Conservation (phyloP, 2,113 vertebrate genomes). For the Sylvia atricapilla region DNA sequence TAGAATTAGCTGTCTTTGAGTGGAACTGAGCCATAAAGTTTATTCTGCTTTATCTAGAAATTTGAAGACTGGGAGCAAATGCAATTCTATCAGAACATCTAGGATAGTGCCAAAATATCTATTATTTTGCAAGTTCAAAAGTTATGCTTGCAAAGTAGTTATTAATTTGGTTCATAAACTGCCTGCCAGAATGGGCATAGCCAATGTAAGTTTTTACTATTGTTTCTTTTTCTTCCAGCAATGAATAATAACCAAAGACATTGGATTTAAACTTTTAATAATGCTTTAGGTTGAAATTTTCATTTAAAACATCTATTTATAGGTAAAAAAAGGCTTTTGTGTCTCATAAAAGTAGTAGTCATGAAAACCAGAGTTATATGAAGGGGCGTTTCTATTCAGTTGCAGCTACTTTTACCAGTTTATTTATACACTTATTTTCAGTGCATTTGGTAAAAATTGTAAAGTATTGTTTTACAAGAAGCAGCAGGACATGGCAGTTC, state of each 20-base stretch:
- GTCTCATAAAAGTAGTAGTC: slow-evolving; percentile 15
- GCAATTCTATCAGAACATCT: not conserved
- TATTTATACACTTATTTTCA: not conserved
- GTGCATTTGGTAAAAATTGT: not conserved
- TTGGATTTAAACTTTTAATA: slow-evolving; percentile 20
- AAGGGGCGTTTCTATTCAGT: not conserved
- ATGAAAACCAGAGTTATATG: not conserved
- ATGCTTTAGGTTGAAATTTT: slow-evolving; percentile 5
- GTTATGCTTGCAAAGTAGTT: not conserved
- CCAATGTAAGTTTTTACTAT: not conserved
- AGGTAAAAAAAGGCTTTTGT: not conserved
- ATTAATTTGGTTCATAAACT: not conserved
- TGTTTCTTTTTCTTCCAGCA: slow-evolving; percentile 2
- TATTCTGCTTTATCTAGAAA: not conserved
- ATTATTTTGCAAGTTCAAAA: not conserved
- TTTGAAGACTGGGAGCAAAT: not conserved
- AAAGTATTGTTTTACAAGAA: not conserved
- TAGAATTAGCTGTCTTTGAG: not conserved
- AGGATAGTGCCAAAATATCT: not conserved
- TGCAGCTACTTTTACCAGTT: not conserved
- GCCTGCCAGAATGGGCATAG: not conserved
- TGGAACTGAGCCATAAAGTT: not conserved
- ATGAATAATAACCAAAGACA: not conserved
- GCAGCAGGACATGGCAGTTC: not conserved
- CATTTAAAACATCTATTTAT: not conserved